These are phyloP conservation scores for Solea solea DNA, from an alignment of 2,113 vertebrate species.

Conservation along the genomic window DNA sequence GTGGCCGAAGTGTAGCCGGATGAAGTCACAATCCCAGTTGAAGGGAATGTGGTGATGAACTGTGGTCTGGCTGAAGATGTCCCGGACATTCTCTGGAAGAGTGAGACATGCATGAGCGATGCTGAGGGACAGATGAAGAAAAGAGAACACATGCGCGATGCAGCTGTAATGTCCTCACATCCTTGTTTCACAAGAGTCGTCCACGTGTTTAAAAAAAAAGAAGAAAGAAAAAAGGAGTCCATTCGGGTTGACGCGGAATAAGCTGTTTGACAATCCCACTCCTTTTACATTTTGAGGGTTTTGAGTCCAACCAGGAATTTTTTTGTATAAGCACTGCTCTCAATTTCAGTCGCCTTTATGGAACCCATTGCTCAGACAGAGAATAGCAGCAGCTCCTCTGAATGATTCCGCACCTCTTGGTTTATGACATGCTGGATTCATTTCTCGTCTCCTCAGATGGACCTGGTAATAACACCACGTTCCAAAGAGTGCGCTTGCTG, in stretches of 20 bases:
- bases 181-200: constrained; percentile 34
- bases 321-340: constrained; percentile 44
- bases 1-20: constrained; percentile 95
- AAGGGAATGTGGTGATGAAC: constrained; percentile 97
- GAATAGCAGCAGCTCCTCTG: constrained; percentile 45
- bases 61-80: constrained; percentile 95
- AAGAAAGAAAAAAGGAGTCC: constrained; percentile 38
- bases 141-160: constrained; percentile 31
- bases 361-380: constrained; percentile 39
- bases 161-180: constrained; percentile 23
- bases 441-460: constrained; percentile 42
- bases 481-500: constrained; percentile 27
- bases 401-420: constrained; percentile 27
- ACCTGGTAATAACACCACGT: constrained; percentile 56
- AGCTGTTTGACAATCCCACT: constrained; percentile 44
- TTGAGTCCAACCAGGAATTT: constrained; percentile 47
- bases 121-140: constrained; percentile 13
- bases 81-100: constrained; percentile 91
- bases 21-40: constrained; percentile 98
- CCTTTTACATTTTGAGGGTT: constrained; percentile 52
- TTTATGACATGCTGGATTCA: constrained; percentile 55
- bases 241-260: constrained; percentile 51
- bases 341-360: constrained; percentile 55
- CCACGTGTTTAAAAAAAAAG: constrained; percentile 12
- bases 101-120: constrained; percentile 29